A percentile compares a stretch with the other conserved stretches of the same genome.
These are phyloP conservation scores for Stegophylla sp. DNA, from an alignment of 2,888 invertebrate genomes.

Conservation along the genomic window DNA sequence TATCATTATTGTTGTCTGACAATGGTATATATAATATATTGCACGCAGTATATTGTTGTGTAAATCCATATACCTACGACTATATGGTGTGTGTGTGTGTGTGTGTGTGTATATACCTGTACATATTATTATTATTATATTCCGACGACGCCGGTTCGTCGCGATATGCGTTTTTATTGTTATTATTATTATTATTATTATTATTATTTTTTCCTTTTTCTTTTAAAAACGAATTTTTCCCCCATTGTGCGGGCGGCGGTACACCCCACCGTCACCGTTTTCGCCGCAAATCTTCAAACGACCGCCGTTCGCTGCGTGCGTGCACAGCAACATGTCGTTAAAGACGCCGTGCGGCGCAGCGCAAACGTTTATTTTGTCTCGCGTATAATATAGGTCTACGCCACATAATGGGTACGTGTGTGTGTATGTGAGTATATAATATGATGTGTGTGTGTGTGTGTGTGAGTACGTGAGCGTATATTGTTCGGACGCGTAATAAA, in stretches of 20 bases:
- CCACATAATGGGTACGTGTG: neutral
- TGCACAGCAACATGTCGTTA: constrained; percentile 1
- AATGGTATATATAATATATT: no score
- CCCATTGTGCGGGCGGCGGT: no score
- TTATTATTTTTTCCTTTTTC: neutral
- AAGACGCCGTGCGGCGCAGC: neutral
- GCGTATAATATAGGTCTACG: neutral
- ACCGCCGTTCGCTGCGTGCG: neutral
- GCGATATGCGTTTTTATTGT: neutral
- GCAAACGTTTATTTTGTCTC: no score
- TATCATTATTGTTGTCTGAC: no score
- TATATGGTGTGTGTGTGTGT: no score
- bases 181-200: neutral
- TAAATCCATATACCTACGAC: no score
- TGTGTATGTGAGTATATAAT: neutral
- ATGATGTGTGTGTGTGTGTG: neutral
- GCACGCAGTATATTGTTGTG: no score
- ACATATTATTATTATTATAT: no score
- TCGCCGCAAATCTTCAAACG: constrained; percentile 44
- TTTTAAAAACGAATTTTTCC: no score
- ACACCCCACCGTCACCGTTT: neutral
- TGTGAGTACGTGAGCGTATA: neutral
- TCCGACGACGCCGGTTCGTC: neutral
- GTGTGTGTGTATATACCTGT: no score
- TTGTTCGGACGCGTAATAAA: neutral